Base-by-base conservation (phyloP, 2,888 invertebrate species). In the Spisula subtruncata region DNA sequence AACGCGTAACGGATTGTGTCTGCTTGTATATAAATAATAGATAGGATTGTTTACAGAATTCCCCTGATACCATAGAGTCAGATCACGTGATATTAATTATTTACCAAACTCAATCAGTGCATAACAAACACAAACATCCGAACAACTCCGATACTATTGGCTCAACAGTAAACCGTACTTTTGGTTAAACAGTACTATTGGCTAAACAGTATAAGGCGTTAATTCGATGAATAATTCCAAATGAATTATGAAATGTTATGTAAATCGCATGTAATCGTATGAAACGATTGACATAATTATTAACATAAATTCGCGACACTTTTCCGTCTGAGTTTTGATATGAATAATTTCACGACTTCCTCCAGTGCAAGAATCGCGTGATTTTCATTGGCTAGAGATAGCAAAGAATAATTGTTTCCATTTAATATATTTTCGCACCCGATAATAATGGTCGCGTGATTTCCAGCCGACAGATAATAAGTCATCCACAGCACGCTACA, bases 41-140 rank as follows among this genome's bases (percentile, higher is more conserved):
- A 75, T 75, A 8, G 0, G 32, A 18, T 75, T 32, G 75, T 35
- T 75, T 32, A 32, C 14, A 1, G 32, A 35, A 75, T 29, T 16
- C 32, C 75, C 35, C 12, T 75, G 5, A 32, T 75, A 2, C 60
- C n/a, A 60, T 25, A 12, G 20, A 60, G 0, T 18, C 8, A 35
- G 16, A 75, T 75, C 75, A 75, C 32, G 75, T 32, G 35, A 32
- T 16, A 75, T 75, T 32, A 75, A 75, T 75, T 32, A 75, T 75
- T 75, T 25, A 75, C 10, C 2, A 0, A 18, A 75, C 35, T 32
- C 75, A 75, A 75, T 75, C 35, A 75, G 32, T 29, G 71, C n/a
- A 18, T 10, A 71, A 16, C 32, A 35, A 75, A 75, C 75, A 35
- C 75, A 32, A 75, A 75, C 35, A 18, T 75, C 75, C 35, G 75